Evolutionary conservation across 1,140 invertebrate species (phyloP), one percentile per base, ranked within the genome.

Genomic region (Drosophila repleta): DNA sequence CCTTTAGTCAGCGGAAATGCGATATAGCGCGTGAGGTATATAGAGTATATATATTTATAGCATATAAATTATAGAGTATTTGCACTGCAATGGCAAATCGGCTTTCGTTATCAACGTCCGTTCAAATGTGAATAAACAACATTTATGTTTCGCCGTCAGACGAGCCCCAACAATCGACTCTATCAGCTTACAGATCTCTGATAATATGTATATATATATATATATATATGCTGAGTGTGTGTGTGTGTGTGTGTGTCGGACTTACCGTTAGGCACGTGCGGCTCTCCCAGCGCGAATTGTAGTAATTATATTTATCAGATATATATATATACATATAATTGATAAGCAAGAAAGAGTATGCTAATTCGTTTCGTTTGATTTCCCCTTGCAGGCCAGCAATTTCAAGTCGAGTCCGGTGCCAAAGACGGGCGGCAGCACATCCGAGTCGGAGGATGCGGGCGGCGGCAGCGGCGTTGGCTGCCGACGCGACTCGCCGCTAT

Each of bases 331-430:
- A 26, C 5, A 26, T 5, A 26, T 26, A 29, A 8, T 2, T 29
- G 29, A 29, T 1, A 29, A 0, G 29, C 2, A 29, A 7, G 29
- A 5, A 10, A 57, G 15, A 48, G 26, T 37, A 37, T 21, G 17
- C 21, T 51, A 41, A 71, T 35, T 35, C 15, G 15, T 32, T 35
- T n/a, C n/a, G 3, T 52, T 13, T 24, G 1, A 0, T 15, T 37
- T 32, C 3, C 17, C 5, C 3, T 1, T n/a, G 20, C 79, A 94
- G 94, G 92, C 93, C 91, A 93, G 93, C 93, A 94, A 93, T 92
- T 94, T 94, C 90, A 94, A 94, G 92, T 94, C 93, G 83, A 94
- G 93, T 92, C 93, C 93, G 90, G 92, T 94, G 93, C 94, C 94
- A 93, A 95, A 95, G 92, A 92, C 90, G 15, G 90, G 83, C 29